Conservation (phyloP, 1,140 invertebrate species). For the Pachypsylla venusta region DNA sequence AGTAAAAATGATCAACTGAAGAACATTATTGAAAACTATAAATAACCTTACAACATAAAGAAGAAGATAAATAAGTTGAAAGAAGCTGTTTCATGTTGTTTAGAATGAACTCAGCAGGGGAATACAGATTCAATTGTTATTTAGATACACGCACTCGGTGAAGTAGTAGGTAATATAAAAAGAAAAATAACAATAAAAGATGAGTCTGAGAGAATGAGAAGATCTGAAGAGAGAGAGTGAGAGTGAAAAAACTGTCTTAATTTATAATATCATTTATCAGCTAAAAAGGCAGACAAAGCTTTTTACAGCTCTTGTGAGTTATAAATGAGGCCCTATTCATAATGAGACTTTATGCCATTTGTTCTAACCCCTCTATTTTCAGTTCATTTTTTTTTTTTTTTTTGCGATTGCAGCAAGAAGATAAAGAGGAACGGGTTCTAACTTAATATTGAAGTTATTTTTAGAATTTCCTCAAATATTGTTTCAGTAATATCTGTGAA, state of each 20-base stretch:
- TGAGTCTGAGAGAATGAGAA: background rate
- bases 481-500: too few species aligned
- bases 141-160: conserved; percentile 5
- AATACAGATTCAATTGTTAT: conserved; percentile 10
- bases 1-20: background rate
- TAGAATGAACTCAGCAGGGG: conserved; percentile 7
- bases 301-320: conserved; percentile 7
- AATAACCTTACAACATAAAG: background rate
- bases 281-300: conserved; percentile 7
- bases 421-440: too few species aligned
- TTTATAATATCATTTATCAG: conserved; percentile 10
- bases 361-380: too few species aligned
- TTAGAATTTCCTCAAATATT: too few species aligned
- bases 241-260: conserved; percentile 5
- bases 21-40: conserved; percentile 6
- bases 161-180: conserved; percentile 7
- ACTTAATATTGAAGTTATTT: too few species aligned
- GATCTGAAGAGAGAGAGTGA: too few species aligned
- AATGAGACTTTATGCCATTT: conserved; percentile 9
- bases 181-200: conserved; percentile 8
- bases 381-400: too few species aligned
- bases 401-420: too few species aligned
- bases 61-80: too few species aligned
- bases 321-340: conserved; percentile 9
- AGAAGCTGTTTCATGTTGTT: background rate